Evolutionary conservation across 2,888 invertebrate species (phyloP), one percentile per base, ranked within the genome.

Genomic region (Lamproptera curius): DNA sequence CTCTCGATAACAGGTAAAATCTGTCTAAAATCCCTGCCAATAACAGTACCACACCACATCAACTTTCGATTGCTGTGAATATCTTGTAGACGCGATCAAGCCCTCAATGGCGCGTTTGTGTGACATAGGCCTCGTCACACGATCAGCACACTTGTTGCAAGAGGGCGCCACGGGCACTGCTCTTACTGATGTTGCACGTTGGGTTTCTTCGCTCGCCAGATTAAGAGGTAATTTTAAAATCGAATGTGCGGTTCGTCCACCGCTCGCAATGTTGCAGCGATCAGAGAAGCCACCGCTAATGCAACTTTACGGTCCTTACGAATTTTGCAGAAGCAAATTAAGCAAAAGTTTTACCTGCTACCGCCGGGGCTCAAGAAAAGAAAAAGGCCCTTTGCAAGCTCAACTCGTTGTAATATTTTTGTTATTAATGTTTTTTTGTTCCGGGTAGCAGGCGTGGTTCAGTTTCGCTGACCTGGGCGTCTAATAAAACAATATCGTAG

Each of bases 341-440:
- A 50, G 16, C 13, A 75, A 42, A 50, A 65, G 70, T 73, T 60
- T 76, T 76, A 2, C 73, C 50, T 16, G 68, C 70, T 39, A 73
- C 71, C n/a, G 70, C 73, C 16, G 74, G 68, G 70, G 37, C 74
- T 69, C 11, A 70, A 72, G 15, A 73, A 23, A 23, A 23, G 23
- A 23, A 23, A 23, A n/a, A 8, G 23, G 23, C 23, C 23, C 8
- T 23, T 23, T 4, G 4, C 23, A 23, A 23, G 23, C 23, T 23
- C 23, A 23, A 23, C 23, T 23, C 23, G 23, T 23, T 23, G 23
- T 23, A 23, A 23, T 23, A 23, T 23, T 23, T 23, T 23, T 23
- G 23, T 23, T 23, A 23, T 23, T 6, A 23, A 23, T 23, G 23
- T 23, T 23, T 23, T 23, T 23, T 23, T 23, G 23, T 23, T 23